These are phyloP conservation scores for Sorex araneus DNA, from an alignment of 2,113 vertebrate genomes.

Conservation along the genomic window DNA sequence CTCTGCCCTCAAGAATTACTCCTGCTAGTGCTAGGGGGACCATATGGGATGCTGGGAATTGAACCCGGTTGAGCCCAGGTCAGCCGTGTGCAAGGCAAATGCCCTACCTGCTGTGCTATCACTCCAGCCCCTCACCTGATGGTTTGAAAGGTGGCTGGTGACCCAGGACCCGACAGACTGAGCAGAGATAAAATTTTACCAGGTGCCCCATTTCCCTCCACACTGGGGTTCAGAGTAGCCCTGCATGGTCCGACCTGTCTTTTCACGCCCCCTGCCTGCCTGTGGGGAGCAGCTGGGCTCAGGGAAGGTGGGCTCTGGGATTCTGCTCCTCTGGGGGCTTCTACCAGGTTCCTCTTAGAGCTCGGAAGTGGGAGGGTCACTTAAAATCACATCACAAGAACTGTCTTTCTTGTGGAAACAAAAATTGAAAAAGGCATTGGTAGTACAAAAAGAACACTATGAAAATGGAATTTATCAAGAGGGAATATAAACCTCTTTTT, in stretches of 20 bases:
- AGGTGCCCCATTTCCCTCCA: background rate
- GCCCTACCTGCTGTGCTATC: too few relatives aligned
- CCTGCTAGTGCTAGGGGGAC: too few relatives aligned
- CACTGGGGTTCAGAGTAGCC: slow-evolving; percentile 30
- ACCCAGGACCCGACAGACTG: background rate
- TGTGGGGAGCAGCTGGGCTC: slow-evolving; percentile 29
- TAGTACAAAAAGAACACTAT: background rate
- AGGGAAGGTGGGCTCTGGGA: slow-evolving; percentile 35
- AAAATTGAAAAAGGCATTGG: slow-evolving; percentile 69
- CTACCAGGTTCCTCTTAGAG: slow-evolving; percentile 79
- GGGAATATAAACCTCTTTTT: slow-evolving; percentile 29
- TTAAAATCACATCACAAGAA: slow-evolving; percentile 80
- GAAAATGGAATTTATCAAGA: slow-evolving; percentile 63
- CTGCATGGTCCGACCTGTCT: background rate
- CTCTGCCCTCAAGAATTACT: too few relatives aligned
- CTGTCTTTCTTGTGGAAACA: slow-evolving; percentile 72
- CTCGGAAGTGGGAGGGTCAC: slow-evolving; percentile 69
- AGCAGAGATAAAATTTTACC: background rate
- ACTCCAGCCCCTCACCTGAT: too few relatives aligned
- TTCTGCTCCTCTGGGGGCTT: slow-evolving; percentile 81
- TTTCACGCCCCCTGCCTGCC: background rate
- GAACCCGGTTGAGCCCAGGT: too few relatives aligned
- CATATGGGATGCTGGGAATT: too few relatives aligned
- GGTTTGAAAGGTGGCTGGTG: background rate
- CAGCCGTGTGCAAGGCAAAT: too few relatives aligned